Evolutionary conservation across 2,113 vertebrate species (phyloP), one percentile per base, ranked within the genome.

Genomic region (Tauraco erythrolophus): DNA sequence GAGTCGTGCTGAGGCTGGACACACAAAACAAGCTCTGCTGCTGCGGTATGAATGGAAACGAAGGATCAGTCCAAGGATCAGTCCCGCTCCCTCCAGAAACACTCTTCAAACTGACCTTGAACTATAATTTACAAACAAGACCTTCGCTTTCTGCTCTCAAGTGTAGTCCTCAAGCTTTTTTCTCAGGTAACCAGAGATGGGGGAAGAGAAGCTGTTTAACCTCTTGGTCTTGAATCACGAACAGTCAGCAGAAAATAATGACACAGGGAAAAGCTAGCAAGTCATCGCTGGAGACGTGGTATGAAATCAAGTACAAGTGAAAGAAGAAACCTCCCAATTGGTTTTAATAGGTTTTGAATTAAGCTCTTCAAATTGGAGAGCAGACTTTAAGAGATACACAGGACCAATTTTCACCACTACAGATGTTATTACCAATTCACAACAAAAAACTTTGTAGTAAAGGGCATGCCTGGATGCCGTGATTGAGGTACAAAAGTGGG

Each of bases 301-400:
- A 77, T 12, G 39, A 93, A 93, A 81, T 46, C 24, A 85, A 80
- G 61, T 22, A 61, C 37, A 14, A 57, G 64, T 0, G 3, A 71
- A 78, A 86, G 50, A 92, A 35, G 58, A 90, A 93, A 54, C 51
- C 83, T 75, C 39, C 78, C 0, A 0, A 41, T 27, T 70, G 39
- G 50, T 81, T 96, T 91, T 60, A 91, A 87, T 28, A 80, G 85
- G 39, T 35, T 77, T 92, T 54, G 35, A 92, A 93, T 89, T 56
- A 84, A 88, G 60, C 56, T 84, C 41, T 84, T 88, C 35, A 53
- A 51, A 75, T 0, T 24, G 56, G 60, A 92, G 60, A 92, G 54
- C 68, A 66, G 66, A 62, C 43, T 18, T 65, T 30, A 69, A 69
- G 79, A 62, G 68, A 79, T 5, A 50, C 60, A 60, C 11, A 65